Percentiles rank a stretch among this genome's conserved stretches.
These are phyloP conservation scores for Cylindroiulus punctatus DNA, from an alignment of 2,888 invertebrate species.

Conservation along the genomic window DNA sequence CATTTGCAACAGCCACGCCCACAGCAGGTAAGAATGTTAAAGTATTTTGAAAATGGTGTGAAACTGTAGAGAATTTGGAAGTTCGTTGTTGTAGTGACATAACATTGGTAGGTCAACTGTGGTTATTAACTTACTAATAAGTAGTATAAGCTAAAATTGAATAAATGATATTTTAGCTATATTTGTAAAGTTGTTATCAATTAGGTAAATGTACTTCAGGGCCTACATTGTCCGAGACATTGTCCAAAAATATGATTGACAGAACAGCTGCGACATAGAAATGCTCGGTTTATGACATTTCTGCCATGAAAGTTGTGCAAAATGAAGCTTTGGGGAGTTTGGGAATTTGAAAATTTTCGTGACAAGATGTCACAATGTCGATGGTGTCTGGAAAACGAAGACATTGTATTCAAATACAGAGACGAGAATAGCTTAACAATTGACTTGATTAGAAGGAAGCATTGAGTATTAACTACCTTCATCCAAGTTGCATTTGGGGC, in stretches of 20 bases:
- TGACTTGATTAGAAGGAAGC: background rate
- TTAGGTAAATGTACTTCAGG: too few species aligned
- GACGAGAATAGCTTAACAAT: background rate
- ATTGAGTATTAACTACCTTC: background rate
- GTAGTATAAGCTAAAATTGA: too few species aligned
- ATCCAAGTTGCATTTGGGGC: background rate
- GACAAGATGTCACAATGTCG: background rate
- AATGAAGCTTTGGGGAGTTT: background rate
- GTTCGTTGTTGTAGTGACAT: too few species aligned
- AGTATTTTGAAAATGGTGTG: too few species aligned
- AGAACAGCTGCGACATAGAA: background rate
- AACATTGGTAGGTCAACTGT: too few species aligned
- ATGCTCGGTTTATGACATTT: background rate
- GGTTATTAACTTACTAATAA: too few species aligned
- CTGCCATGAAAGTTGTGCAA: background rate
- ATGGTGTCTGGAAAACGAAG: background rate
- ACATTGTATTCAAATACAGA: background rate
- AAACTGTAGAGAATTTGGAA: background rate
- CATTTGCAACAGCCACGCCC: background rate
- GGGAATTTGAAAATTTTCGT: background rate
- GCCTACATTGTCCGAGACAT: too few species aligned
- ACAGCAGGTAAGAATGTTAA: background rate
- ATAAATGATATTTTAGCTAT: too few species aligned
- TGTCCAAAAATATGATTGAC: constrained; percentile 33
- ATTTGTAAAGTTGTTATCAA: background rate